Evolutionary conservation across 2,113 vertebrate species (phyloP).

Genomic region (Bubo bubo): DNA sequence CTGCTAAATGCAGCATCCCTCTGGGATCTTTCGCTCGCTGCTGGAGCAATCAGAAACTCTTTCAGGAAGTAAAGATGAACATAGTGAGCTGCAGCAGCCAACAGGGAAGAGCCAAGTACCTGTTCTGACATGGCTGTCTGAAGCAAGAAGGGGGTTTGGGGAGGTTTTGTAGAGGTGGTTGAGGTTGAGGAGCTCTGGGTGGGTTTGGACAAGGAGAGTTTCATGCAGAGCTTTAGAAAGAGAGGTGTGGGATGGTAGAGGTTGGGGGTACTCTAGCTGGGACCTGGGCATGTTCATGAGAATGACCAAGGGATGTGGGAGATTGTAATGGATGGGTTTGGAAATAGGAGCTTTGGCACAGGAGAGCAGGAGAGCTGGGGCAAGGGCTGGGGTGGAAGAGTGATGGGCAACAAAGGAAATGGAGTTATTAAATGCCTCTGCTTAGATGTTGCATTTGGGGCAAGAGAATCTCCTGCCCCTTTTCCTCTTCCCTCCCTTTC

Average conservation of each 20-base stretch:
- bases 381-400: rapidly evolving
- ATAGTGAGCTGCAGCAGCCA: background rate
- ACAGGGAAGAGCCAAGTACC: background rate
- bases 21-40: background rate
- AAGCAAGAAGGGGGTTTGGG: background rate
- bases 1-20: background rate
- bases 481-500: background rate
- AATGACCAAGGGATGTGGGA: background rate
- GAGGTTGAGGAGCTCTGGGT: background rate
- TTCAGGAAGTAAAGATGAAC: background rate
- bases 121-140: background rate
- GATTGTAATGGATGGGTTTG: background rate
- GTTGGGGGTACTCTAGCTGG: background rate
- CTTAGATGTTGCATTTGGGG: background rate
- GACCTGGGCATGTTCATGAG: rapidly evolving
- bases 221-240: background rate
- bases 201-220: background rate
- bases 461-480: background rate
- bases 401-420: background rate
- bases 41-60: background rate
- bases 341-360: background rate
- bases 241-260: background rate
- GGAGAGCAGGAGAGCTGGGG: background rate
- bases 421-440: background rate
- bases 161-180: background rate